phyloP scores from a whole-genome alignment of 2,888 invertebrate genomes.

The Nebria brevicollis region DNA sequence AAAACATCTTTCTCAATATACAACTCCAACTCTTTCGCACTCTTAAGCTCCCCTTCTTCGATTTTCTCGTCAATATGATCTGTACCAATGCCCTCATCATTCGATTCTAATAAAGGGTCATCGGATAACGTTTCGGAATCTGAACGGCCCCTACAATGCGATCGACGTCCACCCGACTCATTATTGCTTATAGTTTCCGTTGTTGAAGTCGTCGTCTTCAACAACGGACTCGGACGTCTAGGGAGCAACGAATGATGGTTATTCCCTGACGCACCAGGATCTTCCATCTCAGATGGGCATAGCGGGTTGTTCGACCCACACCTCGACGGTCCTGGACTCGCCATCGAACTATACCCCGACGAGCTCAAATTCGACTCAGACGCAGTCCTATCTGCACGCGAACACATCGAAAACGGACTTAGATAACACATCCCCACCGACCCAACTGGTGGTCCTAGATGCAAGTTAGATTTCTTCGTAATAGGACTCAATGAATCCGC shows the following conservation, averaged over 20 bases:
- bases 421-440: conserved; percentile 75
- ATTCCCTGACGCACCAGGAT: conserved; percentile 71
- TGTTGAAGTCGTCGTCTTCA: conserved; percentile 66
- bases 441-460: conserved; percentile 64
- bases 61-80: conserved; percentile 76
- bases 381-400: conserved; percentile 77
- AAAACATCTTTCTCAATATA: conserved; percentile 62
- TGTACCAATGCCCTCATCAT: conserved; percentile 82
- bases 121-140: conserved; percentile 81
- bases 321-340: conserved; percentile 83
- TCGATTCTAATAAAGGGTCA: conserved; percentile 76
- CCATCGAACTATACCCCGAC: conserved; percentile 87
- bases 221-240: conserved; percentile 70
- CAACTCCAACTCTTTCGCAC: conserved; percentile 72
- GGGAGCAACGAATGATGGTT: conserved; percentile 54
- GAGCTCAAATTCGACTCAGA: conserved; percentile 87
- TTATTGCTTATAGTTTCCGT: conserved; percentile 50
- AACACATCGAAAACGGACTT: conserved; percentile 81
- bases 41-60: conserved; percentile 74
- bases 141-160: conserved; percentile 70
- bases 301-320: conserved; percentile 85
- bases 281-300: conserved; percentile 80
- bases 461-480: conserved; percentile 60
- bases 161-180: conserved; percentile 63
- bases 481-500: conserved; percentile 75